Evolutionary conservation across 2,113 vertebrate species (phyloP), one percentile per base, ranked within the genome.

Genomic region (Forbesichthys agassizii): DNA sequence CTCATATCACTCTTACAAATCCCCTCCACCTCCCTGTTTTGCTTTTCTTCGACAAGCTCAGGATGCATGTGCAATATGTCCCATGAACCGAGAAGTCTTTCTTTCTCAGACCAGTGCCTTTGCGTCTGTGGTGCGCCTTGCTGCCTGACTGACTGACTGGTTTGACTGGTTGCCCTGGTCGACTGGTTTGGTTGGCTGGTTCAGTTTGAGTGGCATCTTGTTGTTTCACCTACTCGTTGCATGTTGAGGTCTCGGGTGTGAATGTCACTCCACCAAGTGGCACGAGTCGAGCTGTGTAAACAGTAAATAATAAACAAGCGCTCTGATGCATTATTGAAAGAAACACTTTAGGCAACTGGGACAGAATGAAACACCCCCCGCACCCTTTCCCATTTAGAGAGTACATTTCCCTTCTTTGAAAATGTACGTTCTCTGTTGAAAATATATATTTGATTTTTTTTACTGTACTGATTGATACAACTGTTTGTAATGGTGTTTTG

Each of bases 221-320:
- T 79, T 71, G 79, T 82, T 84, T 69, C 71, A 73, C 73, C 79
- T 74, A 85, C 76, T 82, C 82, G 79, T 80, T 73, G 81, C 88
- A 88, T 85, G 33, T 49, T 8, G 33, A 78, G 79, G 66, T 73
- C 13, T 49, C 27, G 76, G 75, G 81, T 83, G 77, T 85, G 84
- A 75, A 64, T 91, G 88, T 89, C 87, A 83, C 78, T 86, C 85
- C 82, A 83, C 81, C 78, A 84, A 90, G 85, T 87, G 85, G 85
- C 85, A 86, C 70, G 84, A 84, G 80, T 82, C 57, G 82, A 84
- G 81, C 79, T 86, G 79, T 91, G 91, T 92, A 92, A 92, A 93
- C 91, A 90, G 90, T 90, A 93, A 91, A 93, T 92, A 91, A 92
- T 91, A 92, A 91, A 92, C 92, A 90, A 90, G 89, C 68, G 72